Evolutionary conservation across 2,113 vertebrate species (phyloP).

Genomic region (Halcyon malimbica): DNA sequence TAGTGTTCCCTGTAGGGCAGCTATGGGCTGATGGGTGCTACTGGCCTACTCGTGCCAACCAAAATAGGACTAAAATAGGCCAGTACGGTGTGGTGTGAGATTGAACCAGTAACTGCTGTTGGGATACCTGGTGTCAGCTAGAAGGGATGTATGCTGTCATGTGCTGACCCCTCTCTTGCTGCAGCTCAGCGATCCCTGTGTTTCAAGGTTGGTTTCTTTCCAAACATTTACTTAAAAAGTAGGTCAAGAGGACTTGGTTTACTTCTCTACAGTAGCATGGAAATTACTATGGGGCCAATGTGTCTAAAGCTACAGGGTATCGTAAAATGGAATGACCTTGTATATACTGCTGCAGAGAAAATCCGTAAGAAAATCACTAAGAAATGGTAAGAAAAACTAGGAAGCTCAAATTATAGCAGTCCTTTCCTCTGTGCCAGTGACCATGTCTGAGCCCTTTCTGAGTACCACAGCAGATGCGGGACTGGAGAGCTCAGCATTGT

Average conservation of each 20-base stretch:
- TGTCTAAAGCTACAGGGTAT: background rate
- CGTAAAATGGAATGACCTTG: background rate
- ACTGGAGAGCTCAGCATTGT: background rate
- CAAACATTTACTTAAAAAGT: background rate
- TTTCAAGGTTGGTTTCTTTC: background rate
- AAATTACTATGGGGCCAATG: background rate
- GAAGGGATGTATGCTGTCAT: background rate
- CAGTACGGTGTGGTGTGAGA: background rate
- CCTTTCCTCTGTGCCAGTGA: background rate
- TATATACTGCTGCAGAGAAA: background rate
- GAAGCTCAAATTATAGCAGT: background rate
- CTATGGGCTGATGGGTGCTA: background rate
- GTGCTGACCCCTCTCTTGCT: background rate
- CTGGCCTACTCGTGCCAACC: fast-evolving
- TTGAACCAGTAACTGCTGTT: fast-evolving
- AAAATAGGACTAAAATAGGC: background rate
- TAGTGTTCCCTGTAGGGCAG: fast-evolving
- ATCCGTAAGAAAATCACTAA: background rate
- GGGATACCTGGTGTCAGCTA: background rate
- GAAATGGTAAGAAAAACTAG: background rate
- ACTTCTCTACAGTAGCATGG: background rate
- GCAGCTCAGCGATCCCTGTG: background rate
- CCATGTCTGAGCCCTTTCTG: too few relatives aligned
- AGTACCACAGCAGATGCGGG: background rate
- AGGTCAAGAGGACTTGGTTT: background rate